Base-by-base conservation (phyloP, 1,140 invertebrate species). In the Eulimnadia texana region DNA sequence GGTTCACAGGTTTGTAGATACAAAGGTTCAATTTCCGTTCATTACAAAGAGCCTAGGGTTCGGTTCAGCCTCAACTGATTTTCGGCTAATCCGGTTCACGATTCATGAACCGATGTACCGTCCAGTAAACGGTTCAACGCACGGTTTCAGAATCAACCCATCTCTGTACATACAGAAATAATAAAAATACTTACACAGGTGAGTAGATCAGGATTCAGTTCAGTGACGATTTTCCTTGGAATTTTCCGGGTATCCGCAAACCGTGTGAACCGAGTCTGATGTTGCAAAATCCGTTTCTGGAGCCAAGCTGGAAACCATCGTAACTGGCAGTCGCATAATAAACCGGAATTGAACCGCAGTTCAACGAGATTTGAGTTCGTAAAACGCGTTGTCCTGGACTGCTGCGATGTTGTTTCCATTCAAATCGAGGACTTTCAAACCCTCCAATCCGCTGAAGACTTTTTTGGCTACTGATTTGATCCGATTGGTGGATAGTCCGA, bases 391-490 rank as follows among this genome's bases (percentile, higher is more conserved):
- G 64, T 86, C 79, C 69, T 93, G 85, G 52, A 93, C 84, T 33
- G 84, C 84, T 33, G 85, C 88, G 61, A 95, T 82, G 57, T 86
- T 82, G 72, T 93, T 93, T 19, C 79, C 78, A 33, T 75, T 81
- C 50, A 95, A 75, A 73, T 91, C 84, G 3, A 95, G 74, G 62
- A 80, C 77, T 13, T 75, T 76, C 1, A 94, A 71, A 65, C 75
- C 80, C 10, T 73, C 74, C 22, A 95, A 73, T 1, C 89, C 90
- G 62, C 74, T 74, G 71, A 96, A 88, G 0, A 90, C 88, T 69
- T 86, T 82, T 65, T 84, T 82, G 67, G 86, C 84, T 27, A 96
- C 83, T 3, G 88, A 88, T 70, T 86, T 90, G 62, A 96, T 88
- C 65, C 84, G 80, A 73, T 96, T 97, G n/a, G 79, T 76, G 22